Percentiles rank a stretch among this genome's conserved stretches.
phyloP scores from a whole-genome alignment of 2,113 vertebrate species.

The Rousettus leschenaultii region DNA sequence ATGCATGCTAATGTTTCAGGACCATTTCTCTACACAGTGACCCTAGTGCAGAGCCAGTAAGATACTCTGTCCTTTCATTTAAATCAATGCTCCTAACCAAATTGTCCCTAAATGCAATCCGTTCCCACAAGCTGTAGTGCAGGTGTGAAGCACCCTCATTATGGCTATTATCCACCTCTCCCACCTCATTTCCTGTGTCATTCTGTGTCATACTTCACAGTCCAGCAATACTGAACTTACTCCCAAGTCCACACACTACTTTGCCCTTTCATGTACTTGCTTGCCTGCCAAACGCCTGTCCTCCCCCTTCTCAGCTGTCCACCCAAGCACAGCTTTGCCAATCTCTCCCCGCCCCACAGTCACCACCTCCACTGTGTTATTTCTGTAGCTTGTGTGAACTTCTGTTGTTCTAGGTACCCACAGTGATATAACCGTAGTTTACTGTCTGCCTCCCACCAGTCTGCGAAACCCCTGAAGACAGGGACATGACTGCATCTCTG shows the following conservation, averaged over 20 bases:
- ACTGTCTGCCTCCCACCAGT: neutral
- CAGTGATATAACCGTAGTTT: neutral
- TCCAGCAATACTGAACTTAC: neutral
- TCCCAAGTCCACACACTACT: neutral
- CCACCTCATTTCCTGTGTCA: accelerated
- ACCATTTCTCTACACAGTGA: neutral
- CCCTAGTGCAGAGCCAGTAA: neutral
- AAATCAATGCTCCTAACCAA: neutral
- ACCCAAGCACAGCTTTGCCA: neutral
- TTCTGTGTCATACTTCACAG: too few species aligned
- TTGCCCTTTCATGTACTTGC: neutral
- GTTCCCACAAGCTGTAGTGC: too few species aligned
- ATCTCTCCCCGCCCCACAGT: neutral
- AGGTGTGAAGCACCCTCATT: neutral
- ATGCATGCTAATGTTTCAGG: neutral
- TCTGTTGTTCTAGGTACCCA: neutral
- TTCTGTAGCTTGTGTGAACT: neutral
- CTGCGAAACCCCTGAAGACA: neutral
- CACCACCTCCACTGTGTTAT: neutral
- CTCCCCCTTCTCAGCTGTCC: neutral
- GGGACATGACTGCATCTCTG: neutral
- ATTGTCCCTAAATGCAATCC: neutral
- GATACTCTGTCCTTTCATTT: neutral
- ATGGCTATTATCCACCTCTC: neutral
- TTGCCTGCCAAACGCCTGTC: neutral